Evolutionary conservation across 2,797 vertebrate genomes (phyloP).

Genomic region (Hydrolagus colliei): DNA sequence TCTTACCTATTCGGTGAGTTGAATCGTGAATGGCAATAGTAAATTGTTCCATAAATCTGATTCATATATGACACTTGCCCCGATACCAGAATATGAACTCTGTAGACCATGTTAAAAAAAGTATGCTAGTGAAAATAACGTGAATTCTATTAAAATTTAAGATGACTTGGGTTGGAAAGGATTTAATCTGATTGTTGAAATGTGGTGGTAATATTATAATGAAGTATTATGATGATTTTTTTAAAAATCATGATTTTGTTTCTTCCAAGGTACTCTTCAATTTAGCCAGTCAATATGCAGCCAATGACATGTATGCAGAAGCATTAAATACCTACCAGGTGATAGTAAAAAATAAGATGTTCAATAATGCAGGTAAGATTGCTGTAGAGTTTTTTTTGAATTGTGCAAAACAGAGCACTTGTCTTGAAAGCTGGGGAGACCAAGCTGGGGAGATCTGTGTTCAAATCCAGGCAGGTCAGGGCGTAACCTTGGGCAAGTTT

Average conservation of each 20-base stretch:
- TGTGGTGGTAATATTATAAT: not conserved
- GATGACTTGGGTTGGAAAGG: not conserved
- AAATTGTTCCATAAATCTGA: not conserved
- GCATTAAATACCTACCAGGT: constrained; percentile 89
- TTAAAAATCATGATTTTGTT: constrained; percentile 30
- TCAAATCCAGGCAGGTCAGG: too few relatives aligned
- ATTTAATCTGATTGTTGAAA: not conserved
- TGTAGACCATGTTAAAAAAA: too few relatives aligned
- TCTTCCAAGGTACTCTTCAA: constrained; percentile 81
- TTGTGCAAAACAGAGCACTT: not conserved
- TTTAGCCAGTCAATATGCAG: constrained; percentile 85
- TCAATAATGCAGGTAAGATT: constrained; percentile 79
- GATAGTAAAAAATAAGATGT: constrained; percentile 96
- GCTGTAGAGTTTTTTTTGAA: not conserved
- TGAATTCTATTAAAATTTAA: not conserved
- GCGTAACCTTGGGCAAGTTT: too few relatives aligned
- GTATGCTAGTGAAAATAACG: constrained; percentile 1
- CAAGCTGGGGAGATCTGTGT: too few relatives aligned
- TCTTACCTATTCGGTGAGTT: constrained; percentile 86
- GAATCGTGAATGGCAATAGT: not conserved
- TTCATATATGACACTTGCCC: not conserved
- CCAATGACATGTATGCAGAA: constrained; percentile 92
- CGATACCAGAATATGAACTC: not conserved
- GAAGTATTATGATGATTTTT: not conserved
- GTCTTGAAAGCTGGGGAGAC: not conserved